Evolutionary conservation across 2,888 invertebrate genomes (phyloP).

Genomic region (Zeuzera pyrina): DNA sequence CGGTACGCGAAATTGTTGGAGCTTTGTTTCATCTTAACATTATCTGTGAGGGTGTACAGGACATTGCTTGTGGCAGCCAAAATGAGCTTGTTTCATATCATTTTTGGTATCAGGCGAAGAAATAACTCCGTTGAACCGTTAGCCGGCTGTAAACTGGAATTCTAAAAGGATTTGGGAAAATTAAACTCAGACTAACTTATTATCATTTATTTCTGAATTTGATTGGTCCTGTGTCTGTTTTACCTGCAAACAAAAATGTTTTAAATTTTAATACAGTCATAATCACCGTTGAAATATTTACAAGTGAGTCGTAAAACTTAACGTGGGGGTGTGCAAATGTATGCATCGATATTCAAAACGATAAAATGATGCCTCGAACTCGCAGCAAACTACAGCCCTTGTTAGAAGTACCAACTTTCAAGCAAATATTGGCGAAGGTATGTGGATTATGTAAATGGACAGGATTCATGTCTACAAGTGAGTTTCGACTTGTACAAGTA

Average conservation of each 20-base stretch:
- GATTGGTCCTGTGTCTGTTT: no score
- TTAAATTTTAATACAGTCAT: slow-evolving; percentile 27
- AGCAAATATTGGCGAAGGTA: no score
- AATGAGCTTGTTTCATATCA: slow-evolving; percentile 28
- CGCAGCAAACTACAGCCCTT: no score
- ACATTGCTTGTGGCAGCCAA: slow-evolving; percentile 27
- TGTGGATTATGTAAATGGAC: slow-evolving; percentile 6
- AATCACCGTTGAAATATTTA: slow-evolving; percentile 26
- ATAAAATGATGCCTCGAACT: no score
- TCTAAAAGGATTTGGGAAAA: no score
- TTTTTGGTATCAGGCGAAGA: neutral
- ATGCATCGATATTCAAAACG: slow-evolving; percentile 18
- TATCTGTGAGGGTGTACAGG: slow-evolving; percentile 27
- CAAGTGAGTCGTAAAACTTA: slow-evolving; percentile 33
- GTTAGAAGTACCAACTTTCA: no score
- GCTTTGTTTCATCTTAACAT: slow-evolving; percentile 63
- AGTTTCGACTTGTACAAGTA: neutral
- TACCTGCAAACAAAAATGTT: slow-evolving; percentile 24
- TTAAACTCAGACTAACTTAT: no score
- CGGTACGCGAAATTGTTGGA: slow-evolving; percentile 57
- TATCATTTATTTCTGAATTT: no score
- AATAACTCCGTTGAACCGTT: no score
- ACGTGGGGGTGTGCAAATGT: slow-evolving; percentile 38
- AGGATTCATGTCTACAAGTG: slow-evolving; percentile 9
- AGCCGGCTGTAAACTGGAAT: no score